phyloP scores from a whole-genome alignment of 1,140 invertebrate genomes.

The Pentalonia nigronervosa region DNA sequence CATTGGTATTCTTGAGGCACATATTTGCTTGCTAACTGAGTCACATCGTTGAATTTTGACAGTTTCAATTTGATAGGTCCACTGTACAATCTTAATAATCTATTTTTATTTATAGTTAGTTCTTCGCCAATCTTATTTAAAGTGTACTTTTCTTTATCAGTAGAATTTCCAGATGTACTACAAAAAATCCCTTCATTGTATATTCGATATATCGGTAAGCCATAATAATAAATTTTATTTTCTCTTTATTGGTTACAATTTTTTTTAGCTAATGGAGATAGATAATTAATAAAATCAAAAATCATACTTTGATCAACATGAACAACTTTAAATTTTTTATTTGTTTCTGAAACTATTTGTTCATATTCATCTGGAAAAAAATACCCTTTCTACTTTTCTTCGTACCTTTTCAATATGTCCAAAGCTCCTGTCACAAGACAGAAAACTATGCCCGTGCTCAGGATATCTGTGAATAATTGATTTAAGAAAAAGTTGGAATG shows the following conservation, averaged over 20 bases:
- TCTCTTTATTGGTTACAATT: constrained; percentile 43
- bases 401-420: not conserved
- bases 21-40: constrained; percentile 44
- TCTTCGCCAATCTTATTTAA: not conserved
- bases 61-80: constrained; percentile 13
- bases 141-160: constrained; percentile 11
- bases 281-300: constrained; percentile 25
- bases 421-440: not conserved
- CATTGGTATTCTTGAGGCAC: constrained; percentile 45
- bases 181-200: not conserved
- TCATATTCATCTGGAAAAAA: constrained; percentile 31
- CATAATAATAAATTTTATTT: constrained; percentile 52
- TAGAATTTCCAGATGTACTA: constrained; percentile 35
- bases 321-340: constrained; percentile 45
- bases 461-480: constrained; percentile 36
- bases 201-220: constrained; percentile 39
- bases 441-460: not conserved
- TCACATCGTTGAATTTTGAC: constrained; percentile 32
- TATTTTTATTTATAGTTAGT: constrained; percentile 21
- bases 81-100: constrained; percentile 11
- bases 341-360: constrained; percentile 39
- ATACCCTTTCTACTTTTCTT: not conserved
- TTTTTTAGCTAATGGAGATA: constrained; percentile 34
- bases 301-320: constrained; percentile 50
- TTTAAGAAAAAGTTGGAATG: not conserved